A percentile compares a stretch with the other conserved stretches of the same genome.
Evolutionary conservation across 2,888 invertebrate species (phyloP).

Genomic region (Lomographa bimaculata): DNA sequence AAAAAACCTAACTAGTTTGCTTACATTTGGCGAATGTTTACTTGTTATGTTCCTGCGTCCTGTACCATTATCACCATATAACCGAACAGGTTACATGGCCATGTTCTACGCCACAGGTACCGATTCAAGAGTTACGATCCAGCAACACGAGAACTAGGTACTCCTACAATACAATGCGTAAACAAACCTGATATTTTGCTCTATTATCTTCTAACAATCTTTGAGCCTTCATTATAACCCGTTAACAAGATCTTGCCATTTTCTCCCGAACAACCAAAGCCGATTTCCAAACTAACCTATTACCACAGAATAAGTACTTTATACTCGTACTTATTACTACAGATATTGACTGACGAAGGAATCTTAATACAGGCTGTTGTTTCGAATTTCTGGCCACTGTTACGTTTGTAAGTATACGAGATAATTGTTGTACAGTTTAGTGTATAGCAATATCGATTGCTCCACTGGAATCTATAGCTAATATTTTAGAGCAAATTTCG

Average conservation of each 20-base stretch:
- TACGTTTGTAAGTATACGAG: constrained; percentile 28
- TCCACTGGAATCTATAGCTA: constrained; percentile 13
- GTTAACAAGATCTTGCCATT: constrained; percentile 35
- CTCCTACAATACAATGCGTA: constrained; percentile 12
- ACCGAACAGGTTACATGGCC: too few relatives aligned
- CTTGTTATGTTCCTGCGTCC: too few relatives aligned
- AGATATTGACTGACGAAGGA: constrained; percentile 34
- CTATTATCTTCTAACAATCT: constrained; percentile 28
- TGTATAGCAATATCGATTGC: constrained; percentile 27
- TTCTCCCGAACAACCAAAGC: constrained; percentile 37
- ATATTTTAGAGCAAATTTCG: constrained; percentile 30
- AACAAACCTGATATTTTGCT: constrained; percentile 24
- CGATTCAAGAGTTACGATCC: too few relatives aligned
- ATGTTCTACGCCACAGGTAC: too few relatives aligned
- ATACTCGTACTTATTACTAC: constrained; percentile 13
- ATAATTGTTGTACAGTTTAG: constrained; percentile 30
- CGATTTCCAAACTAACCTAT: constrained; percentile 44
- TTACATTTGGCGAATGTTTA: too few relatives aligned
- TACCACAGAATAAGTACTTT: constrained; percentile 21
- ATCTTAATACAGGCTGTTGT: constrained; percentile 37
- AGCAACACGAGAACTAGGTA: too few relatives aligned
- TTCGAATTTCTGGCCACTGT: constrained; percentile 29
- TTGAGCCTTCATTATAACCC: constrained; percentile 36
- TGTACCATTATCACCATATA: too few relatives aligned
- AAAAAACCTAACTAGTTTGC: too few relatives aligned